Evolutionary conservation across 2,113 vertebrate species (phyloP).

Genomic region (Conger conger): DNA sequence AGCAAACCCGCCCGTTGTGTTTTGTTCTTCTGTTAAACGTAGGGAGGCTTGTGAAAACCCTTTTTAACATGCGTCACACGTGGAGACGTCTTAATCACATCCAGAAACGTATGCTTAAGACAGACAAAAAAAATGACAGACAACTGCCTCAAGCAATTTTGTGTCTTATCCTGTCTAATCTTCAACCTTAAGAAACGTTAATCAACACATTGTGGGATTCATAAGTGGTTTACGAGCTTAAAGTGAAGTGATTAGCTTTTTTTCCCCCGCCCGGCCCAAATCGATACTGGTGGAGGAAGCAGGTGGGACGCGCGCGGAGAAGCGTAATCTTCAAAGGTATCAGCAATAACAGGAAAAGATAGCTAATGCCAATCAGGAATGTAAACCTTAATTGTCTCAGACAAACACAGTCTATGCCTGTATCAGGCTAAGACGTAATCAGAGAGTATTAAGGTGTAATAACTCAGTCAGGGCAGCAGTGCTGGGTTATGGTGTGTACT

Average conservation of each 20-base stretch:
- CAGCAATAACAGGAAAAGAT: constrained; percentile 14
- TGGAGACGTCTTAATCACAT: constrained; percentile 52
- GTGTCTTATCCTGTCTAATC: constrained; percentile 79
- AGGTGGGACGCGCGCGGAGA: constrained; percentile 53
- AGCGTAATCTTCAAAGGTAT: constrained; percentile 35
- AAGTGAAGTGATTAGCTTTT: constrained; percentile 73
- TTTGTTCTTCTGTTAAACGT: not conserved
- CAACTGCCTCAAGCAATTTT: constrained; percentile 77
- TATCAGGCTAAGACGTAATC: not conserved
- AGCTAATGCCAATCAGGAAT: constrained; percentile 5
- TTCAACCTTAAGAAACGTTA: constrained; percentile 83
- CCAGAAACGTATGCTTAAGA: constrained; percentile 42
- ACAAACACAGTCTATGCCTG: not conserved
- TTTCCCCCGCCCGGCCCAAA: constrained; percentile 63
- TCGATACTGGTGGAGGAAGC: constrained; percentile 59
- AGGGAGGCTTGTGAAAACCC: constrained; percentile 25
- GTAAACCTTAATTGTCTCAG: not conserved
- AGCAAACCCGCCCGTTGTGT: not conserved
- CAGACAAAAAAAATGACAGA: constrained; percentile 69
- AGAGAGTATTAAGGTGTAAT: not conserved
- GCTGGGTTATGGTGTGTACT: not conserved
- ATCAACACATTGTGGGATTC: constrained; percentile 79
- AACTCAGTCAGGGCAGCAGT: not conserved
- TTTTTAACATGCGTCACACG: constrained; percentile 60
- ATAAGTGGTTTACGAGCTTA: constrained; percentile 90